These are phyloP conservation scores for Anguilla megastoma DNA, from an alignment of 2,797 vertebrate species.

Conservation along the genomic window DNA sequence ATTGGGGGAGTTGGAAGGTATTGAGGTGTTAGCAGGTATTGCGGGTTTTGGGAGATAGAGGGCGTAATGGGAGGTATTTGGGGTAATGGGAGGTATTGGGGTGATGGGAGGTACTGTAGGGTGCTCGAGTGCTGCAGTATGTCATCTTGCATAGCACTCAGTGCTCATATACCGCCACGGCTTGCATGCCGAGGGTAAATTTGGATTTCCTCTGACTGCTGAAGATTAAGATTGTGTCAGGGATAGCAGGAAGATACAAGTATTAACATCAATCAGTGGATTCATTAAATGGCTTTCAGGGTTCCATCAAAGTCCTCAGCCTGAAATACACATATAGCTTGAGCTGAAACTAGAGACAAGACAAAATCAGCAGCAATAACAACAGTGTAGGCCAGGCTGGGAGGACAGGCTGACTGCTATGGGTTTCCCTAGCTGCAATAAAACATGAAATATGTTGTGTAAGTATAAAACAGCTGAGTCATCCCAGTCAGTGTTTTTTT, in stretches of 20 bases:
- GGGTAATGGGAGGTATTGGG: not conserved
- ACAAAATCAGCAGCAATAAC: not conserved
- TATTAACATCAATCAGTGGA: not conserved
- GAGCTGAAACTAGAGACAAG: constrained; percentile 14
- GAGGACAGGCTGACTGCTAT: not conserved
- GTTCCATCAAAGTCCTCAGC: not conserved
- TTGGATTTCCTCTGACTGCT: not conserved
- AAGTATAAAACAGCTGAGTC: not conserved
- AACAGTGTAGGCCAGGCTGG: not conserved
- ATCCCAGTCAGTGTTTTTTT: too few relatives aligned
- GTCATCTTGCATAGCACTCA: not conserved
- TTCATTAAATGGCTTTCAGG: not conserved
- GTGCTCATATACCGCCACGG: not conserved
- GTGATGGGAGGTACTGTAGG: not conserved
- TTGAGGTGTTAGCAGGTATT: not conserved
- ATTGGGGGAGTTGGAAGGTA: not conserved
- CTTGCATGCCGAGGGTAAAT: not conserved
- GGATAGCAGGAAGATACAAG: constrained; percentile 27
- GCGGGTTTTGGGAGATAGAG: not conserved
- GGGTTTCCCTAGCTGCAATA: not conserved
- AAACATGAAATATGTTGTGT: not conserved
- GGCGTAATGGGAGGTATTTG: not conserved
- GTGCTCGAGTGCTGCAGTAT: not conserved
- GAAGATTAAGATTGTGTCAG: not conserved
- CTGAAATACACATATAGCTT: not conserved